A percentile compares a stretch with the other conserved stretches of the same genome.
Conservation (phyloP, 2,113 vertebrate species). For the Romanogobio albipinnatus region DNA sequence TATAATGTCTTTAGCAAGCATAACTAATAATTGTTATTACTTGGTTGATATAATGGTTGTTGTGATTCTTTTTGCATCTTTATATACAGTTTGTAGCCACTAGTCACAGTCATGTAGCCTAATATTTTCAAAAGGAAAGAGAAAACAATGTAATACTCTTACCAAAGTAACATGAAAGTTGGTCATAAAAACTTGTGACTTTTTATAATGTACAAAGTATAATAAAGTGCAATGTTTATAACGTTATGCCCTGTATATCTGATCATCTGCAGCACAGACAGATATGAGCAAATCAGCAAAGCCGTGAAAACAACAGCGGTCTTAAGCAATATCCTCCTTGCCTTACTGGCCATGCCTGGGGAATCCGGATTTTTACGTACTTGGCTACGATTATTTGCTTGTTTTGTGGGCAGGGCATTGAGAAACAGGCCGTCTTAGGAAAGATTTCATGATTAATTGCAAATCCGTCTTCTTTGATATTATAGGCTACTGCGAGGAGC, state of each 20-base stretch:
- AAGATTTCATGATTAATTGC: constrained; percentile 58
- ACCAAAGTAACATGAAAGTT: not conserved
- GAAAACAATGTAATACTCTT: not conserved
- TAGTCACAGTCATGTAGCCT: not conserved
- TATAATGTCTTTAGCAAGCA: not conserved
- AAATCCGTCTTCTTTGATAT: constrained; percentile 70
- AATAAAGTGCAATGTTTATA: not conserved
- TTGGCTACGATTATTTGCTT: constrained; percentile 24
- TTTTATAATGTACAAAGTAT: constrained; percentile 11
- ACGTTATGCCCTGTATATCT: not conserved
- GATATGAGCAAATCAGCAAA: constrained; percentile 14
- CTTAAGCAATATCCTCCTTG: constrained; percentile 37
- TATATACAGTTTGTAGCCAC: not conserved
- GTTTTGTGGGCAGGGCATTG: constrained; percentile 9
- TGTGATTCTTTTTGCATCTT: not conserved
- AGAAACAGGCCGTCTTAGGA: constrained; percentile 54
- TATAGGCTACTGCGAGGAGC: constrained; percentile 49
- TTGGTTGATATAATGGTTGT: not conserved
- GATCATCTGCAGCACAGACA: not conserved
- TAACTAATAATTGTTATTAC: not conserved
- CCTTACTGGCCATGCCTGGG: not conserved
- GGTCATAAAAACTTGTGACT: not conserved
- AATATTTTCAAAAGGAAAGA: not conserved
- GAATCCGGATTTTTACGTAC: constrained; percentile 26
- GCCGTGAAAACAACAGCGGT: constrained; percentile 8